phyloP scores from a whole-genome alignment of 2,888 invertebrate genomes.

The Tineola bisselliella region DNA sequence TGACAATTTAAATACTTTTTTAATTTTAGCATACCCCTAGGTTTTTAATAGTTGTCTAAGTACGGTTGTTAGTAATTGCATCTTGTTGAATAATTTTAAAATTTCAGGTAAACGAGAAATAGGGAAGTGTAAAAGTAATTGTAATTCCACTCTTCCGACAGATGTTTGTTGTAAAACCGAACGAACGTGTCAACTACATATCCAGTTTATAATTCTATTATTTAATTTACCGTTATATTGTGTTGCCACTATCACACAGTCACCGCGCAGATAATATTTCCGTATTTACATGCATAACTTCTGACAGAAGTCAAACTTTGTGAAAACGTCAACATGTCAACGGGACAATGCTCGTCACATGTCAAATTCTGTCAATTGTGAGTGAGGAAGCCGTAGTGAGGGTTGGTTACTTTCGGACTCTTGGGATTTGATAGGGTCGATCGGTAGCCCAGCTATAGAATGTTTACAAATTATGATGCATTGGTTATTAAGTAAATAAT shows the following conservation, averaged over 20 bases:
- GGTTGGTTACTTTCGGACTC: neutral
- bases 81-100: too few species aligned
- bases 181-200: constrained; percentile 12
- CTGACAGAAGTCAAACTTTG: constrained; percentile 62
- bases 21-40: too few species aligned
- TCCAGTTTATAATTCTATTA: constrained; percentile 56
- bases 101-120: too few species aligned
- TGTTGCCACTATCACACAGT: constrained; percentile 23
- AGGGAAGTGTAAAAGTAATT: neutral
- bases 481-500: neutral
- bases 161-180: neutral
- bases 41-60: too few species aligned
- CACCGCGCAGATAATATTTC: constrained; percentile 49
- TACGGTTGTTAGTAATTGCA: too few species aligned
- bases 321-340: constrained; percentile 64
- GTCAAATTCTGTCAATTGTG: constrained; percentile 57
- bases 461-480: neutral
- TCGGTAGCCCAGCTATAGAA: neutral
- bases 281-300: constrained; percentile 57
- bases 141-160: neutral
- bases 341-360: constrained; percentile 59
- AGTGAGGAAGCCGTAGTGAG: constrained; percentile 43
- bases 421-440: neutral
- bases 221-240: constrained; percentile 65
- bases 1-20: too few species aligned